phyloP scores from a whole-genome alignment of 1,140 invertebrate species.

The Gyrodactylus salaris region DNA sequence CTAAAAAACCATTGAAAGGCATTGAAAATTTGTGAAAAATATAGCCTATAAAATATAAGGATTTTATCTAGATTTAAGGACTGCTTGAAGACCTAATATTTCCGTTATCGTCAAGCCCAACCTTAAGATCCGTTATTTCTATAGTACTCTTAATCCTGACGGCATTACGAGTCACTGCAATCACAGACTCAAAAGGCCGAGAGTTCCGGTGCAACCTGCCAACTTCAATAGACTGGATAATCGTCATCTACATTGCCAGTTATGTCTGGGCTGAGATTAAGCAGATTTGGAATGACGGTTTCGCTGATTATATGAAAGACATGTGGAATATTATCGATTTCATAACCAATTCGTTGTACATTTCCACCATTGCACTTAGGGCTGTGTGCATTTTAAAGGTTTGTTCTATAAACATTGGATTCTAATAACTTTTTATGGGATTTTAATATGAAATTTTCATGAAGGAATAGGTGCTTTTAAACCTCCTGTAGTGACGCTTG shows the following conservation, averaged over 20 bases:
- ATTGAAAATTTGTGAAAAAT: no score
- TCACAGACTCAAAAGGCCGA: constrained; percentile 24
- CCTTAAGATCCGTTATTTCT: background rate
- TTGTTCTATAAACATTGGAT: background rate
- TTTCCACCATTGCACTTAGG: constrained; percentile 16
- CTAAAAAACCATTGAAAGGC: no score
- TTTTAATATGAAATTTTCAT: background rate
- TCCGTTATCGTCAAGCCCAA: background rate
- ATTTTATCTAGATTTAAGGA: background rate
- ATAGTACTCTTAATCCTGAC: background rate
- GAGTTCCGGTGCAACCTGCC: constrained; percentile 18
- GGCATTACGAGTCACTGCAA: background rate
- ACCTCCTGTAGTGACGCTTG: no score
- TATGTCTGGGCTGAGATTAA: constrained; percentile 49
- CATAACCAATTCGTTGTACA: constrained; percentile 27
- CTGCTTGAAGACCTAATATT: background rate
- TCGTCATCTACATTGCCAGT: constrained; percentile 25
- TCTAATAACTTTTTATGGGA: background rate
- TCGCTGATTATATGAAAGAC: constrained; percentile 47
- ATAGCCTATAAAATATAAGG: no score
- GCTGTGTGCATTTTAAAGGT: constrained; percentile 8
- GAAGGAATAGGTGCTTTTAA: no score
- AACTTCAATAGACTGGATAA: background rate
- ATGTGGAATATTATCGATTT: constrained; percentile 82
- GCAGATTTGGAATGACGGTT: constrained; percentile 43